Base-by-base conservation (phyloP, 2,888 invertebrate genomes). In the Hypselothyrea guttata region DNA sequence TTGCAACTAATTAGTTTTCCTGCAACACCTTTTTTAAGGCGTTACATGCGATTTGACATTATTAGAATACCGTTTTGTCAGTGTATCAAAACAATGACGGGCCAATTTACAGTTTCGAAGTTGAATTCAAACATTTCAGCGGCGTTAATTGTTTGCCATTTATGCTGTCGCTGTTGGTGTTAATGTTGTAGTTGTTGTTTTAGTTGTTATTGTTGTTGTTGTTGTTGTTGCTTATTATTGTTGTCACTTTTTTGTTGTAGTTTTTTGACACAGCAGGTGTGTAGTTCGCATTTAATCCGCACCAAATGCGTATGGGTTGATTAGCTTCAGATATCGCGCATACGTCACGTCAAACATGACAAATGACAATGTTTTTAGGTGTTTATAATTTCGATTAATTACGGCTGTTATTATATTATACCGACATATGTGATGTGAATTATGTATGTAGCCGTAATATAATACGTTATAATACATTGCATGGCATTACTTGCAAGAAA, bases 301-400 rank as follows among this genome's bases (percentile, higher is more conserved):
- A 11, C 47, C 51, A 58, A 55, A 62, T 59, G 31, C 52, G n/a
- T 46, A 61, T 62, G 63, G 68, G 68, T 59, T 61, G 67, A 70
- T 73, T 84, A 47, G 77, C 40, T 65, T 16, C 61, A 62, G 54
- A 66, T 65, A 63, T 84, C 67, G 49, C 62, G 45, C 41, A 79
- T 72, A 70, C 77, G 84, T 56, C 84, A 64, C 56, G 66, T 72
- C 61, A 51, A 55, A 73, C 84, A 85, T 63, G 63, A 66, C 68
- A 77, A 47, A 67, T 62, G 54, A 70, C 77, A 84, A 62, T 58
- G n/a, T 37, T 18, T 22, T 22, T 22, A 22, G 5, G 8, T 15
- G 55, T 56, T 60, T 40, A 35, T 55, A 27, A 34, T 11, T 22
- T 1, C 16, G 16, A 33, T 56, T 38, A 48, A 34, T 55, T 73